Conservation (phyloP, 2,113 vertebrate genomes). For the Oenanthe oenanthe region DNA sequence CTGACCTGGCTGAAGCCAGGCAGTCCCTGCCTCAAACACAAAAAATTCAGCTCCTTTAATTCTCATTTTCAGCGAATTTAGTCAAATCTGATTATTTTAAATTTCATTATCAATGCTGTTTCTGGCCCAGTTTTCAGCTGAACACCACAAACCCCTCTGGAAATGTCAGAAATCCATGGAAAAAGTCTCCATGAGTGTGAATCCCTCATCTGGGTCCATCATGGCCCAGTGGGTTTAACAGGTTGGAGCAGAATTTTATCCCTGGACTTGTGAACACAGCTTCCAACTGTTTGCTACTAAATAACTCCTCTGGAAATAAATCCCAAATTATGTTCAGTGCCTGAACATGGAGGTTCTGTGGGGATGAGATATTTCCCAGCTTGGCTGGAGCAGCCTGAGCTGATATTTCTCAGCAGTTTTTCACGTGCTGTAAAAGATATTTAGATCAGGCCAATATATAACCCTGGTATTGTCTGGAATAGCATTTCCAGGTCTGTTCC, state of each 20-base stretch:
- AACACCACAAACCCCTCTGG: background rate
- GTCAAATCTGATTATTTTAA: background rate
- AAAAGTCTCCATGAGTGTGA: background rate
- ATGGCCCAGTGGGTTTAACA: background rate
- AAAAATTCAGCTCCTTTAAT: background rate
- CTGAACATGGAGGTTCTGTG: background rate
- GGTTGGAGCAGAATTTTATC: background rate
- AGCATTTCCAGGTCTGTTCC: background rate
- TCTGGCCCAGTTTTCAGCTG: background rate
- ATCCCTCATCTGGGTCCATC: background rate
- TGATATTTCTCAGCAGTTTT: background rate
- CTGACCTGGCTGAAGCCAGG: background rate
- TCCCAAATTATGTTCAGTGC: background rate
- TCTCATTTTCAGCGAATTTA: background rate
- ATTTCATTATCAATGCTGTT: background rate
- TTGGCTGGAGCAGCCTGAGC: background rate
- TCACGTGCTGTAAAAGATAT: background rate
- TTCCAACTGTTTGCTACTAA: constrained; percentile 28
- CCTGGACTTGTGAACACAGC: background rate
- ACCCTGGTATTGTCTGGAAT: background rate
- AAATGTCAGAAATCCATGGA: background rate
- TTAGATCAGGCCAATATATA: background rate
- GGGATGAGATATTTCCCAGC: background rate
- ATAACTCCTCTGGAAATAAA: constrained; percentile 39
- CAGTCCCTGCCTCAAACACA: background rate